A percentile compares a stretch with the other conserved stretches of the same genome.
Evolutionary conservation across 2,797 vertebrate species (phyloP).

Genomic region (Pipistrellus pygmaeus): DNA sequence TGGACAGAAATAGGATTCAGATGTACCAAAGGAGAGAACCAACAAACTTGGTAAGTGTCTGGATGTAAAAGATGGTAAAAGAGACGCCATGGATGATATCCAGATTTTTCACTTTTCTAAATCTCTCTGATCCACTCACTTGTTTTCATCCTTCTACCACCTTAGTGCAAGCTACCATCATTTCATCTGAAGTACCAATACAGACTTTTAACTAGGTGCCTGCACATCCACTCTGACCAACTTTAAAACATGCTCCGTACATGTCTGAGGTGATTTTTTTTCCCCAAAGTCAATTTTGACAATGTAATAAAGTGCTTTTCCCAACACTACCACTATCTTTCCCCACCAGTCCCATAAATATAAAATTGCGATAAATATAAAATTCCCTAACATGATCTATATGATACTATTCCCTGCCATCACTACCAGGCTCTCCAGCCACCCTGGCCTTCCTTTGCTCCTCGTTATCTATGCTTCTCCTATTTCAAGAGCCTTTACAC

Average conservation of each 20-base stretch:
- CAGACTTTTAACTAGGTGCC: not conserved
- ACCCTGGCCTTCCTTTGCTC: not conserved
- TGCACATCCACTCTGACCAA: not conserved
- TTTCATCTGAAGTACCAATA: not conserved
- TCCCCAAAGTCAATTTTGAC: not conserved
- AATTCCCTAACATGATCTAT: not conserved
- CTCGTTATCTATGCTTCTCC: not conserved
- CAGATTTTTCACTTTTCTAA: not conserved
- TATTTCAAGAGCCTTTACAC: not conserved
- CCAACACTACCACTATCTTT: not conserved
- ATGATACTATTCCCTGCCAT: not conserved
- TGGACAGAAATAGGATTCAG: not conserved
- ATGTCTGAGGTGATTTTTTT: not conserved
- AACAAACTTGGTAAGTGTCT: not conserved
- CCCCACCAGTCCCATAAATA: not conserved
- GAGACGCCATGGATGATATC: not conserved
- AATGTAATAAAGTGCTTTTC: not conserved
- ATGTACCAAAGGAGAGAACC: not conserved
- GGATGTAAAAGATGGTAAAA: not conserved
- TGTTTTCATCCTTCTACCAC: not conserved
- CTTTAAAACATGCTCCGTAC: not conserved
- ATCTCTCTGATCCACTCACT: not conserved
- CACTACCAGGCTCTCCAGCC: not conserved
- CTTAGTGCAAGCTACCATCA: not conserved
- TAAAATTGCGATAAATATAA: not conserved